Evolutionary conservation across 2,113 vertebrate species (phyloP).

Genomic region (Coregonus clupeaformis): DNA sequence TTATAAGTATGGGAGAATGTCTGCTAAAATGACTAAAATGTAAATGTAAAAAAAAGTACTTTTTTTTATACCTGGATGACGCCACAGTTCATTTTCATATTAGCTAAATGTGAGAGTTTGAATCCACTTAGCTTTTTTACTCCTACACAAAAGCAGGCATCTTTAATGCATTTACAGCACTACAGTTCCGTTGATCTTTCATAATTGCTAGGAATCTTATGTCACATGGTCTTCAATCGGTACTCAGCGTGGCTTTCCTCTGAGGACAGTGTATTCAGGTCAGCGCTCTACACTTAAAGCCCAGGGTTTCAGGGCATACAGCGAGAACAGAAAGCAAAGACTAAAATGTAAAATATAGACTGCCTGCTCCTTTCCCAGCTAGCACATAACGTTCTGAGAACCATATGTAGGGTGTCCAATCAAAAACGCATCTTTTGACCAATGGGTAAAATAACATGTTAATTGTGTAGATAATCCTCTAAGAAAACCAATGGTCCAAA

Average conservation of each 20-base stretch:
- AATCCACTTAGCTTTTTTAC: neutral
- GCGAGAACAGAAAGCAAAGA: conserved; percentile 6
- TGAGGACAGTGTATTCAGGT: conserved; percentile 9
- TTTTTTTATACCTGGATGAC: neutral
- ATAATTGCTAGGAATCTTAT: neutral
- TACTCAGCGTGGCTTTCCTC: conserved; percentile 2
- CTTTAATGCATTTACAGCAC: neutral
- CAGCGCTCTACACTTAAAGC: neutral
- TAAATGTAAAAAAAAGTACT: too few relatives aligned
- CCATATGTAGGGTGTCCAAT: too few relatives aligned
- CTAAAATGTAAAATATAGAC: too few relatives aligned
- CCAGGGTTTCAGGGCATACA: conserved; percentile 1
- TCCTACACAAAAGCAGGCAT: neutral
- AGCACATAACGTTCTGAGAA: too few relatives aligned
- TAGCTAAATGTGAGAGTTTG: neutral
- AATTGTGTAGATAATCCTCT: too few relatives aligned
- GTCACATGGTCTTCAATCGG: neutral
- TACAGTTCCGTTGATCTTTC: too few relatives aligned
- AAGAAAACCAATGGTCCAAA: too few relatives aligned
- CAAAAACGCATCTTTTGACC: too few relatives aligned
- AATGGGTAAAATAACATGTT: too few relatives aligned
- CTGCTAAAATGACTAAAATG: too few relatives aligned
- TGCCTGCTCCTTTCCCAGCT: neutral
- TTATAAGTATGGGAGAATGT: too few relatives aligned
- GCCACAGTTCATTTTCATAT: neutral